phyloP scores from a whole-genome alignment of 2,113 vertebrate genomes.

The Fulica atra region DNA sequence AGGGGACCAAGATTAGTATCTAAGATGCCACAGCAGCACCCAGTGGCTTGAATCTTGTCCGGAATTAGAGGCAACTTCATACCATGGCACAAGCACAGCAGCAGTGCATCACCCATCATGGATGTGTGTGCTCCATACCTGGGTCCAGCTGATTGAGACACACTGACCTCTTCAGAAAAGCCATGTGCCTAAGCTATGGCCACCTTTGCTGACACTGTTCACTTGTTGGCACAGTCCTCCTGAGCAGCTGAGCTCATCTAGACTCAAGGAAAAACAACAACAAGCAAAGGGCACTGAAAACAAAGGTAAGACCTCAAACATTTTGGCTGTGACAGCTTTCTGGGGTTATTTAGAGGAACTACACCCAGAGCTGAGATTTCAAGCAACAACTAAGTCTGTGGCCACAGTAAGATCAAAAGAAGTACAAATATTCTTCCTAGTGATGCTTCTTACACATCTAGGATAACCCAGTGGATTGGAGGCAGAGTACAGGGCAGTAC shows the following conservation, averaged over 20 bases:
- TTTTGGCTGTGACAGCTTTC: not conserved
- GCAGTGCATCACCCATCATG: not conserved
- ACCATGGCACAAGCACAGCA: too few relatives aligned
- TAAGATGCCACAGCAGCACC: not conserved
- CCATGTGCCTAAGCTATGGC: not conserved
- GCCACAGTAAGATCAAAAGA: not conserved
- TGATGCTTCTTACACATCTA: not conserved
- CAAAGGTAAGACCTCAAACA: not conserved
- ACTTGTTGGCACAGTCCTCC: not conserved
- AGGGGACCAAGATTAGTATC: not conserved
- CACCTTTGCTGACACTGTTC: not conserved
- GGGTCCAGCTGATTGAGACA: not conserved
- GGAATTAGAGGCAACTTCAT: not conserved
- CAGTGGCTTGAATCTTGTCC: not conserved
- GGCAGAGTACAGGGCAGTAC: not conserved
- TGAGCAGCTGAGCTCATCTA: not conserved
- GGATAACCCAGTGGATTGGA: not conserved
- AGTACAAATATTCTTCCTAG: not conserved
- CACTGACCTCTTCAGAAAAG: not conserved
- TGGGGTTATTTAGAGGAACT: not conserved
- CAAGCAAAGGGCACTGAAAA: not conserved
- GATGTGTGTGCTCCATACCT: fast-evolving
- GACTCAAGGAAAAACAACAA: not conserved
- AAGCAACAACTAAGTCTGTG: not conserved
- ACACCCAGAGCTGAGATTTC: not conserved